These are phyloP conservation scores for Brachionus rotundiformis DNA, from an alignment of 1,140 invertebrate species.

Conservation along the genomic window DNA sequence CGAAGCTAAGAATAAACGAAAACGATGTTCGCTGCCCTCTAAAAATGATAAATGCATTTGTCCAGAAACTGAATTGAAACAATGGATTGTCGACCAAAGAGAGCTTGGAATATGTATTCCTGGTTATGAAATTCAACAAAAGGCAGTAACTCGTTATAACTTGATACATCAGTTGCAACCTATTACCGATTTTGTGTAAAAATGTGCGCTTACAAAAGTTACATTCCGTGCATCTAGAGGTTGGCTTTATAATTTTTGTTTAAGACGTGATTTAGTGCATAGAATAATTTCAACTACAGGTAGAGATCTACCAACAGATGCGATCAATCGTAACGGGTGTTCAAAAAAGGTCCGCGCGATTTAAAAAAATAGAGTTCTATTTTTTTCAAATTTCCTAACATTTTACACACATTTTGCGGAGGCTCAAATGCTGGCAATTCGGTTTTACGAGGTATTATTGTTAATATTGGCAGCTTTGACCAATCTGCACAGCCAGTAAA, in stretches of 20 bases:
- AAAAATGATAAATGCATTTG: background rate
- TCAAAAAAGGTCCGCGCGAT: too few relatives aligned
- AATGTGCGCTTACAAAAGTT: background rate
- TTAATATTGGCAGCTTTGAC: background rate
- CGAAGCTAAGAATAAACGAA: background rate
- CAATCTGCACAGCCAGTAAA: background rate
- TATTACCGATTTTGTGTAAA: background rate
- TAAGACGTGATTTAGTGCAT: background rate
- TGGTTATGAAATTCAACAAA: background rate
- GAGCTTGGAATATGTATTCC: background rate
- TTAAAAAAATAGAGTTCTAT: too few relatives aligned
- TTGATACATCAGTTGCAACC: background rate
- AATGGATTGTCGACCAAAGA: background rate
- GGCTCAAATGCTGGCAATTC: background rate
- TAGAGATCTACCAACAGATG: background rate
- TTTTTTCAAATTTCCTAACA: too few relatives aligned
- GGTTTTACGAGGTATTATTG: background rate
- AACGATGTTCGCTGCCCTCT: background rate
- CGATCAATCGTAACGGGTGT: background rate
- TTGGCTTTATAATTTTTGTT: constrained; percentile 5
- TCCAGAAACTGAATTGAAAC: background rate
- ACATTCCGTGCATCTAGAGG: background rate
- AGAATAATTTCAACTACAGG: background rate
- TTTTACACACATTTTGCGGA: background rate
- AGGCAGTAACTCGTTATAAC: background rate